Evolutionary conservation across 2,113 vertebrate species (phyloP).

Genomic region (Sarotherodon lohbergeri): DNA sequence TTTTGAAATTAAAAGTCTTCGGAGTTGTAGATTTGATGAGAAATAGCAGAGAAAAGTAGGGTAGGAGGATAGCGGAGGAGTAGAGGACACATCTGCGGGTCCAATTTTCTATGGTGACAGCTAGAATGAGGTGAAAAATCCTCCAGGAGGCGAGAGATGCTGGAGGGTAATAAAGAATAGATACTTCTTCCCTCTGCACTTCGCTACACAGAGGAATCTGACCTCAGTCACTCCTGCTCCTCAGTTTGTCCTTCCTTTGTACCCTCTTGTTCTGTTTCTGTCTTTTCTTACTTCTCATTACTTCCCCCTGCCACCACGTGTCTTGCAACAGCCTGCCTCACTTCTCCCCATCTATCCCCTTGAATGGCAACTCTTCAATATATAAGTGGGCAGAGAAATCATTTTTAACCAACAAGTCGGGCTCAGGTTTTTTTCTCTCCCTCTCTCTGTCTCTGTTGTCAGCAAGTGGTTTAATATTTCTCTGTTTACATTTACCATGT

Average conservation of each 20-base stretch:
- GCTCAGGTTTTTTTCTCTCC: constrained; percentile 17
- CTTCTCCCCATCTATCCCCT: not conserved
- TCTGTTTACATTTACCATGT: constrained; percentile 29
- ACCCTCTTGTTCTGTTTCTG: constrained; percentile 24
- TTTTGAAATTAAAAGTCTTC: not conserved
- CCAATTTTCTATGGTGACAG: constrained; percentile 56
- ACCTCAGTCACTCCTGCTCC: constrained; percentile 15
- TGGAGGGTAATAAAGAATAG: constrained; percentile 48
- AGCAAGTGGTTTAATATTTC: constrained; percentile 20
- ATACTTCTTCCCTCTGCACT: constrained; percentile 4
- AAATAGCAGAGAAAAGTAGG: not conserved
- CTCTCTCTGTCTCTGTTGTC: not conserved
- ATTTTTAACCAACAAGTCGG: constrained; percentile 23
- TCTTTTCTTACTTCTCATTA: constrained; percentile 10
- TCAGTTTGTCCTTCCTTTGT: constrained; percentile 40
- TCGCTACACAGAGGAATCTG: constrained; percentile 1
- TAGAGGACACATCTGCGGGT: constrained; percentile 39
- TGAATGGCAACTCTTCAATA: constrained; percentile 26
- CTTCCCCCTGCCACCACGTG: not conserved
- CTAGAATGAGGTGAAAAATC: constrained; percentile 49
- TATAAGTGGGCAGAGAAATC: constrained; percentile 14
- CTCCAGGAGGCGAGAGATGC: constrained; percentile 25
- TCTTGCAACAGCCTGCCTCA: not conserved
- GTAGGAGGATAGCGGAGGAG: not conserved
- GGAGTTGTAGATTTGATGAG: not conserved